A percentile compares a stretch with the other conserved stretches of the same genome.
Conservation (phyloP, 2,888 invertebrate genomes). For the Polylopha cassiicola region DNA sequence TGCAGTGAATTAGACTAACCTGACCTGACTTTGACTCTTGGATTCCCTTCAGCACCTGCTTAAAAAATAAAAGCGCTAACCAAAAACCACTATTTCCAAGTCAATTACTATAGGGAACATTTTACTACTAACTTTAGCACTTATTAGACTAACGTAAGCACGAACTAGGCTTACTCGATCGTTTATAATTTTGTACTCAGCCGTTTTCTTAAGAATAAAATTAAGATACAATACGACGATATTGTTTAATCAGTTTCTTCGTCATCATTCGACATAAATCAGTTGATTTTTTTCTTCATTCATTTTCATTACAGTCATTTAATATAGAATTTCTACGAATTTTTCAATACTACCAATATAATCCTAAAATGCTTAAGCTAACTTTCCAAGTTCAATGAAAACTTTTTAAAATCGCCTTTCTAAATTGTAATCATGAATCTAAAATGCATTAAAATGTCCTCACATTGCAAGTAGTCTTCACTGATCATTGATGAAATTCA, state of each 20-base stretch:
- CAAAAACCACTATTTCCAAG: constrained; percentile 83
- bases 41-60: constrained; percentile 38
- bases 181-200: constrained; percentile 76
- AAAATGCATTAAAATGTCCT: constrained; percentile 20
- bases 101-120: constrained; percentile 92
- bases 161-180: constrained; percentile 65
- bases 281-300: constrained; percentile 14
- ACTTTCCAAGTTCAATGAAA: background rate
- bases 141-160: constrained; percentile 68
- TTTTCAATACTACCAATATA: constrained; percentile 4
- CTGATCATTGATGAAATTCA: constrained; percentile 74
- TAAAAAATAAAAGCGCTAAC: constrained; percentile 44
- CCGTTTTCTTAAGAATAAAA: constrained; percentile 66
- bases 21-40: constrained; percentile 46
- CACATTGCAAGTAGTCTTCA: constrained; percentile 39
- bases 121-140: constrained; percentile 77
- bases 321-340: background rate
- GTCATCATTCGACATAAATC: constrained; percentile 16
- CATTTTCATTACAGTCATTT: constrained; percentile 26
- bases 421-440: constrained; percentile 13
- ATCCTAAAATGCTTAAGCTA: constrained; percentile 5
- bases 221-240: constrained; percentile 46
- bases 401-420: constrained; percentile 11
- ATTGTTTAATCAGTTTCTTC: constrained; percentile 25
- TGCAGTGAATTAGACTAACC: constrained; percentile 56